Evolutionary conservation across 2,797 vertebrate species (phyloP), one percentile per base, ranked within the genome.

Genomic region (Remorina albescens): DNA sequence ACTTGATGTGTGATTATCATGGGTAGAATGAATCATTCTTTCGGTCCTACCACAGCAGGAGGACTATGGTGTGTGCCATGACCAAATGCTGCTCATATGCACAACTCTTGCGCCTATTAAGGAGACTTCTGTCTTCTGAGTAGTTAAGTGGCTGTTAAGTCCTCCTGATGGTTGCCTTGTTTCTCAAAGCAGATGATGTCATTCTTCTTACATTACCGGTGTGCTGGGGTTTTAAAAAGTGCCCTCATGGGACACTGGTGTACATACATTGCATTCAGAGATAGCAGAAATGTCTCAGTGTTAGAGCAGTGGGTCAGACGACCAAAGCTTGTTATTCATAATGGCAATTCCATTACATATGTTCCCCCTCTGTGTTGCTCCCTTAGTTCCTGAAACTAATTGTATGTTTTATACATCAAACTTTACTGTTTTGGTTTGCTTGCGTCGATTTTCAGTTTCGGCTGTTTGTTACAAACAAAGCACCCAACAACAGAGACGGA

Each of bases 101-200:
- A 71, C 28, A 21, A 71, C 62, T 74, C n/a, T n/a, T n/a, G n/a
- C n/a, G n/a, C n/a, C n/a, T n/a, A n/a, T n/a, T n/a, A 60, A 78
- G 58, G 16, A 74, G 60, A 59, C 72, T 42, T 75, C 66, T 77
- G 82, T 68, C 44, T 6, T 49, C 74, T 57, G 61, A 81, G 82
- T 63, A 66, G 66, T 74, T 76, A 77, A 82, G 79, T 74, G 68
- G 71, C 71, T 74, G 73, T 72, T 82, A 39, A 70, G 64, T 80
- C 66, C 36, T 69, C 36, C 34, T 68, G n/a, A n/a, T n/a, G n/a
- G n/a, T n/a, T n/a, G n/a, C n/a, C n/a, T n/a, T n/a, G n/a, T n/a
- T n/a, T n/a, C 53, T 79, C 37, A 54, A 58, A 71, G 64, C 57
- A 9, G 62, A 65, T 84, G 63, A 81, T 83, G 71, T 84, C 66